Conservation (phyloP, 1,140 invertebrate species). For the Drosophila varians region DNA sequence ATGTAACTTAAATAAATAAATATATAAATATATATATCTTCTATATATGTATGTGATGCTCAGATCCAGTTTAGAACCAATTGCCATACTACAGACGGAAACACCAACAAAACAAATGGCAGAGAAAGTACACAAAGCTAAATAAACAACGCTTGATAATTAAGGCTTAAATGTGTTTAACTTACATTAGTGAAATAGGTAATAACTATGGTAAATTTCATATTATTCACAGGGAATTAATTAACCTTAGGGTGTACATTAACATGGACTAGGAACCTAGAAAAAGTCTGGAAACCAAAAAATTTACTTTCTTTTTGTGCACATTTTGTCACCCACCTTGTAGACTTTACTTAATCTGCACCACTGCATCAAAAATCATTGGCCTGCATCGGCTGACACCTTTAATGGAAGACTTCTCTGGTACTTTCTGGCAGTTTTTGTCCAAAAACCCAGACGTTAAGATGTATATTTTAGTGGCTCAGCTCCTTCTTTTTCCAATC, state of each 20-base stretch:
- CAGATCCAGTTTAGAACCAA: slow-evolving; percentile 28
- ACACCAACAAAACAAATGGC: slow-evolving; percentile 27
- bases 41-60: slow-evolving; percentile 9
- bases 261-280: too few species aligned
- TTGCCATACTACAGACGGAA: slow-evolving; percentile 32
- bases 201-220: not conserved
- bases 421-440: slow-evolving; percentile 29
- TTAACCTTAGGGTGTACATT: too few species aligned
- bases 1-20: not conserved
- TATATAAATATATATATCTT: slow-evolving; percentile 3
- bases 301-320: not conserved
- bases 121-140: slow-evolving; percentile 26
- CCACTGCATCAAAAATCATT: slow-evolving; percentile 4
- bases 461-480: slow-evolving; percentile 38
- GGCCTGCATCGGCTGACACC: slow-evolving; percentile 60
- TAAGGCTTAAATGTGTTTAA: not conserved
- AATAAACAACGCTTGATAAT: slow-evolving; percentile 44
- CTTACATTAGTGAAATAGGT: not conserved
- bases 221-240: too few species aligned
- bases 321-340: not conserved
- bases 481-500: slow-evolving; percentile 25
- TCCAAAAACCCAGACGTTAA: slow-evolving; percentile 11
- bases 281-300: not conserved
- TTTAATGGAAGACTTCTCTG: slow-evolving; percentile 28
- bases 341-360: not conserved